Base-by-base conservation (phyloP, 2,888 invertebrate genomes). In the Stenoptilia bipunctidactyla region DNA sequence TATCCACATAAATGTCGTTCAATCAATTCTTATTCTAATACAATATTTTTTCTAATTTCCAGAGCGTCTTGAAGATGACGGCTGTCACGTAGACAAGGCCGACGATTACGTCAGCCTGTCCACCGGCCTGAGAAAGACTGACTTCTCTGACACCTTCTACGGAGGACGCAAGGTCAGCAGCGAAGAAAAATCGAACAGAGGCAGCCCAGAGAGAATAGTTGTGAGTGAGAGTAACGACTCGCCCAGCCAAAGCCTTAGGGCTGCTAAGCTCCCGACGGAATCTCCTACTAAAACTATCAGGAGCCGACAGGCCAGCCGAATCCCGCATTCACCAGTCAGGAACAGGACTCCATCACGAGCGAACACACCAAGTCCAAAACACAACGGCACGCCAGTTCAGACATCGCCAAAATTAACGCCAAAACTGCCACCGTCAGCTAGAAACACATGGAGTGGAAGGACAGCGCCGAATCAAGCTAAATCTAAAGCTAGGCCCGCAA, bases 371-470 rank as follows among this genome's bases (percentile, higher is more conserved):
- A 85, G 74, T 48, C 69, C 80, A 0, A 82, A 80, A 45, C 83
- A 80, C 49, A 58, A 57, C 33, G 48, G 70, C 15, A 58, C 58
- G 51, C 57, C 70, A 51, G 51, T 55, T 2, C 74, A 76, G 49
- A 75, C 85, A 15, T 85, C 87, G 41, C 74, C 72, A 3, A 83
- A 82, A 55, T 45, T 74, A 15, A 67, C 70, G 0, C 72, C 71
- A 0, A 73, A 75, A 46, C 49, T 80, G n/a, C 82, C 82, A 1
- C 79, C 77, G 0, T 66, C 77, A 34, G 58, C 87, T 1, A 87
- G 89, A 40, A 91, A 90, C 51, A 93, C 92, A 0, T 93, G 92
- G 92, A 89, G 88, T 45, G 92, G 92, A 1, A 85, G 92, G 27
- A 69, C 76, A 5, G 82, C 73, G 1, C 79, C 79, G 0, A 74